These are phyloP conservation scores for Eulemur rubriventer DNA, from an alignment of 2,797 vertebrate genomes.

Conservation along the genomic window DNA sequence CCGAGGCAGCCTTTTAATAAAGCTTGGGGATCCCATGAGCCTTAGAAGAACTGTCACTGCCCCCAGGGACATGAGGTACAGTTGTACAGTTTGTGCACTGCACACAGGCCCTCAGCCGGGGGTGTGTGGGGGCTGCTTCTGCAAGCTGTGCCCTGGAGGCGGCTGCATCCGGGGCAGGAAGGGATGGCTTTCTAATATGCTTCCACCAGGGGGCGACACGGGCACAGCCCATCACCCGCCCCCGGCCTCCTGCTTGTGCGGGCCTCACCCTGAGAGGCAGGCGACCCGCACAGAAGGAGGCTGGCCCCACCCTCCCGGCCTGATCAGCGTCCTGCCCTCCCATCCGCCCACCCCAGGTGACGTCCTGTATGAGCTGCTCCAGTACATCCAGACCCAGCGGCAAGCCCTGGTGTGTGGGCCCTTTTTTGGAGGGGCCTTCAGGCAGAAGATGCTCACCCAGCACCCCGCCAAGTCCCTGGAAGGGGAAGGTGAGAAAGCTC, in stretches of 20 bases:
- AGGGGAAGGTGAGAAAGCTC: slow-evolving; percentile 82
- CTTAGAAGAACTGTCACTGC: neutral
- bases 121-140: neutral
- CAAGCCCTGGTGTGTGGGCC: slow-evolving; percentile 83
- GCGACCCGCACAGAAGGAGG: neutral
- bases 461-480: neutral
- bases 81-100: neutral
- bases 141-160: neutral
- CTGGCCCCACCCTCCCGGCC: neutral
- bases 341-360: slow-evolving; percentile 86
- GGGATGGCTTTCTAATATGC: neutral
- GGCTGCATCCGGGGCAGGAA: neutral
- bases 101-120: too few relatives aligned
- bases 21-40: neutral
- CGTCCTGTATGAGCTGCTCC: slow-evolving; percentile 94
- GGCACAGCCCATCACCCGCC: neutral
- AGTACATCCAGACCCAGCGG: slow-evolving; percentile 92
- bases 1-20: neutral
- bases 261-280: neutral
- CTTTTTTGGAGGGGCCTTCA: slow-evolving; percentile 59
- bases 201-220: neutral
- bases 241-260: neutral
- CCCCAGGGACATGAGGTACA: too few relatives aligned
- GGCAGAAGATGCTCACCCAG: slow-evolving; percentile 31
- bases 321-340: neutral